Evolutionary conservation across 2,888 invertebrate genomes (phyloP), one percentile per base, ranked within the genome.

Genomic region (Nezara viridula): DNA sequence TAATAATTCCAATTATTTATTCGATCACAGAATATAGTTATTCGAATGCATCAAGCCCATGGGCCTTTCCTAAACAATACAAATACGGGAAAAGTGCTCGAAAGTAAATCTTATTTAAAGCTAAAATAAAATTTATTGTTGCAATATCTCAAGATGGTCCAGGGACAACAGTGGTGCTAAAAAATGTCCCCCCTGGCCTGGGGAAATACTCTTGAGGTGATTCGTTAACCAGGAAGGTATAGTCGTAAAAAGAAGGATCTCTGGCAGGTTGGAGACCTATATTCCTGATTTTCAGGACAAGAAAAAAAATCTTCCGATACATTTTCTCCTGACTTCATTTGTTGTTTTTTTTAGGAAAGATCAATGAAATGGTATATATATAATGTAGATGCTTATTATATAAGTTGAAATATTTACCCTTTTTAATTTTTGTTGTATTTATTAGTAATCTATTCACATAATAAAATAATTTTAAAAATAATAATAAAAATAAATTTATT

Each of bases 101-200:
- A 60, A 60, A 60, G 60, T 60, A 60, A 60, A 60, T 60, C 60
- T 60, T 60, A 60, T 60, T 60, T 60, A 60, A 60, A 0, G 14
- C 60, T 60, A 60, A 60, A 60, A 60, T 60, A 60, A 60, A 60
- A 60, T 60, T 60, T 60, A 60, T 60, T 14, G 60, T 60, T 24
- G 60, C 60, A 60, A 60, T 60, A 27, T 60, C 60, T 60, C 60
- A 60, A 60, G 60, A 60, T 60, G 60, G 60, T 60, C n/a, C n/a
- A 10, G 14, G 27, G 60, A 27, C 60, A 60, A n/a, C n/a, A 55
- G 55, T n/a, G 60, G 60, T 2, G 60, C 27, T 60, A 60, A 60
- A 60, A 60, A 60, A 60, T 60, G 60, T 60, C 27, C 14, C 60
- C 27, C 3, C 10, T 12, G 60, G 60, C 27, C 60, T 27, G 60